Evolutionary conservation across 2,888 invertebrate genomes (phyloP), one percentile per base, ranked within the genome.

Genomic region (Heliconius charithonia): DNA sequence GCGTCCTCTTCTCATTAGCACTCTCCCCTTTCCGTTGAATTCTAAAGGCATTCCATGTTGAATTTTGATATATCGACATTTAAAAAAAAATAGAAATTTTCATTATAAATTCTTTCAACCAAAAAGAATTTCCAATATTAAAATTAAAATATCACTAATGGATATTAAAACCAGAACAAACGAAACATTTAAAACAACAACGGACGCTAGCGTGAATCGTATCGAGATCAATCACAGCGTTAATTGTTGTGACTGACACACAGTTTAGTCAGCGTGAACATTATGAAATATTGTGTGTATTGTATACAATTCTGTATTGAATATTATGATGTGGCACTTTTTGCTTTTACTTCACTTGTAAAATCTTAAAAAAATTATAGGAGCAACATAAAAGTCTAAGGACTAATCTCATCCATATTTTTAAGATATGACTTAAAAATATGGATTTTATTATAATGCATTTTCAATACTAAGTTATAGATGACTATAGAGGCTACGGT

Each of bases 251-350:
- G 37, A 77, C 70, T 81, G 84, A 83, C 83, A 79, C 67, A 75
- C 82, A 83, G 83, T 83, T 84, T 81, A 83, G 83, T 77, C 37
- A 71, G 71, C 72, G 82, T 82, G 82, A 81, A 79, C 79, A 82
- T 82, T 82, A 73, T 66, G 45, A 71, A 78, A 80, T 75, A 79
- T 77, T 41, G 27, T 59, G 16, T 78, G 32, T 56, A 41, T 74
- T 59, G 27, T 69, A 37, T 66, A 25, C 25, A 27, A 37, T 65
- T 66, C 66, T 22, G 16, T 9, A 63, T 70, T 63, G 25, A 62
- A 41, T 0, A 16, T 41, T 41, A 63, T 63, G n/a, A 62, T 56
- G 12, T 56, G 2, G 51, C 37, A 37, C 19, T 29, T 51, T n/a
- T 59, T 22, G 56, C 10, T 59, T 37, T 37, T 37, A 0, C 2